Evolutionary conservation across 2,888 invertebrate genomes (phyloP).

Genomic region (Brachyopa scutellaris): DNA sequence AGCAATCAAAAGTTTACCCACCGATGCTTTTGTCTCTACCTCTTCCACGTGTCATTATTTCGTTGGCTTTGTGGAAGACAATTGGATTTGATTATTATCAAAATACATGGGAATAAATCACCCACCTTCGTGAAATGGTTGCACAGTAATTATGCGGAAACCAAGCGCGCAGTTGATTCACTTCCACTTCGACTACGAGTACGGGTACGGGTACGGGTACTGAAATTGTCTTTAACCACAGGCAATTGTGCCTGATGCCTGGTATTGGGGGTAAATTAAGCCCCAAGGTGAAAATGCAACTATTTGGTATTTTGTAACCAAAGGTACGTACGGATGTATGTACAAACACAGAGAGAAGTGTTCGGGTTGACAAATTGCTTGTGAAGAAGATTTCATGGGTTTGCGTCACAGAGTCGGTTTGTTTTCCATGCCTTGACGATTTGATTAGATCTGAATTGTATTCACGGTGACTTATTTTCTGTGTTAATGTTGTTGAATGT

Average conservation of each 20-base stretch:
- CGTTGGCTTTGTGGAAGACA: conserved; percentile 40
- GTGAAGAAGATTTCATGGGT: conserved; percentile 62
- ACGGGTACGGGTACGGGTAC: too few species aligned
- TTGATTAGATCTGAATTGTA: conserved; percentile 68
- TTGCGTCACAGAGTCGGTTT: conserved; percentile 45
- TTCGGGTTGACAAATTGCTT: conserved; percentile 65
- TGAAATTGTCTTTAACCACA: conserved; percentile 37
- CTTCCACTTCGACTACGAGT: conserved; percentile 20
- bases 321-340: too few species aligned
- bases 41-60: conserved; percentile 19
- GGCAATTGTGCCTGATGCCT: conserved; percentile 10
- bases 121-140: conserved; percentile 54
- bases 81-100: conserved; percentile 63
- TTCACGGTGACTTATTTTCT: conserved; percentile 69
- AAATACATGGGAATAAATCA: conserved; percentile 65
- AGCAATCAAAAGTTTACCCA: conserved; percentile 26
- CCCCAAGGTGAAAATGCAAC: conserved; percentile 37
- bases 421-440: conserved; percentile 61
- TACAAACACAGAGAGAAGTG: conserved; percentile 26
- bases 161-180: conserved; percentile 50
- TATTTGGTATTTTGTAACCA: conserved; percentile 46
- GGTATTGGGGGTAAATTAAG: conserved; percentile 22
- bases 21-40: too few species aligned
- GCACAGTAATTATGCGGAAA: conserved; percentile 72
- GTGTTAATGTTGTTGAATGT: conserved; percentile 45